Conservation (phyloP, 1,140 invertebrate genomes). For the Meloidogyne floridensis region DNA sequence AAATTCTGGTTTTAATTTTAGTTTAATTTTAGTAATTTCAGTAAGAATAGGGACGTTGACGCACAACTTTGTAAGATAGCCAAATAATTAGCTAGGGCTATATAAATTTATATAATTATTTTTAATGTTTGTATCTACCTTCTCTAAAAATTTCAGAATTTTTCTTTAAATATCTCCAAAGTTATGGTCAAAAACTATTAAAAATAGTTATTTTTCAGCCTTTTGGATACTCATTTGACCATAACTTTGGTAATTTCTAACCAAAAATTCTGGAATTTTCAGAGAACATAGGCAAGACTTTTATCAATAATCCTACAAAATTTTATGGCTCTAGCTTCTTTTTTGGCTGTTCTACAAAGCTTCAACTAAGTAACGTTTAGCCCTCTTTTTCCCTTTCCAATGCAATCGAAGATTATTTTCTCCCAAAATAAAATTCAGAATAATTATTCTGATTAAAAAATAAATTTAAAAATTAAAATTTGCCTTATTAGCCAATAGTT, state of each 20-base stretch:
- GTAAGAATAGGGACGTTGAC: not conserved
- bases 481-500: conserved; percentile 13
- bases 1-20: too few species aligned
- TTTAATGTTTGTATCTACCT: not conserved
- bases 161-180: not conserved
- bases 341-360: not conserved
- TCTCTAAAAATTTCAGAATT: conserved; percentile 4
- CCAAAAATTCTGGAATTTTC: not conserved
- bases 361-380: not conserved
- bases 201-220: not conserved
- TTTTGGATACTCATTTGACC: not conserved
- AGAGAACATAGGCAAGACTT: not conserved
- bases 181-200: not conserved
- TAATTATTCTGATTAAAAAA: not conserved
- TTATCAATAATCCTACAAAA: not conserved
- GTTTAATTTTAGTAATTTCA: too few species aligned
- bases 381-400: too few species aligned
- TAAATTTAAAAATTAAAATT: not conserved
- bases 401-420: not conserved
- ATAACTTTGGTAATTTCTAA: not conserved
- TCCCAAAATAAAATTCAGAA: not conserved
- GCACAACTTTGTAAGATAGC: not conserved
- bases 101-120: not conserved
- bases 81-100: not conserved
- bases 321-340: not conserved